These are phyloP conservation scores for Ornithoptera alexandrae DNA, from an alignment of 2,888 invertebrate genomes.

Conservation along the genomic window DNA sequence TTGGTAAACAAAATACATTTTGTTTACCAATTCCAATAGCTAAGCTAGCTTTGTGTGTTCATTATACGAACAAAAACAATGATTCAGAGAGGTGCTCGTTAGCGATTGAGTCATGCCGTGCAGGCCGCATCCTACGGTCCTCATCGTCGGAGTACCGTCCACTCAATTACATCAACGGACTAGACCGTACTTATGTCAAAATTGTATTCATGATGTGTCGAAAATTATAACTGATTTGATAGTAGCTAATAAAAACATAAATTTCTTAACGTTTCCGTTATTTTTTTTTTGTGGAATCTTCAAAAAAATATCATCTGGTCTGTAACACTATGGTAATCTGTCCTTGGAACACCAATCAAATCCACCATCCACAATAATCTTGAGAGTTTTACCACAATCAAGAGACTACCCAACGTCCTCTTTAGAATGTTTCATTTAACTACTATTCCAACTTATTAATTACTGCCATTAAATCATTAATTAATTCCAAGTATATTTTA, in stretches of 20 bases:
- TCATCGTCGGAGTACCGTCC: slow-evolving; percentile 29
- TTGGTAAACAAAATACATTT: slow-evolving; percentile 12
- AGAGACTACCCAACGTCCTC: too few relatives aligned
- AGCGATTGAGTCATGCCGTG: slow-evolving; percentile 54
- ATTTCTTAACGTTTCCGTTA: background rate
- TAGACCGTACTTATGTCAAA: slow-evolving; percentile 8
- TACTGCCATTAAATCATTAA: too few relatives aligned
- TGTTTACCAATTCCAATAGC: too few relatives aligned
- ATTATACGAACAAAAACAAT: slow-evolving; percentile 60
- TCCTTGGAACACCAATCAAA: too few relatives aligned
- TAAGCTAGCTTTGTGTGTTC: slow-evolving; percentile 49
- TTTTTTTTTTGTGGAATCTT: background rate
- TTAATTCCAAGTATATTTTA: too few relatives aligned
- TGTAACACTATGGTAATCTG: too few relatives aligned
- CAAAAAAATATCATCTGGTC: too few relatives aligned
- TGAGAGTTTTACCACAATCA: too few relatives aligned
- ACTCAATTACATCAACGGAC: slow-evolving; percentile 19
- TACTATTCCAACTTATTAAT: too few relatives aligned
- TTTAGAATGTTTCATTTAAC: too few relatives aligned
- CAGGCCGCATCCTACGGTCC: slow-evolving; percentile 36
- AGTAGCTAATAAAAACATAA: too few relatives aligned
- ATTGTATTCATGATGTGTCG: background rate
- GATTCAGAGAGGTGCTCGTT: slow-evolving; percentile 58
- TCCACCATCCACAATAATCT: too few relatives aligned
- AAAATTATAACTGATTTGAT: background rate